Base-by-base conservation (phyloP, 1,140 invertebrate species). In the Cydia splendana region DNA sequence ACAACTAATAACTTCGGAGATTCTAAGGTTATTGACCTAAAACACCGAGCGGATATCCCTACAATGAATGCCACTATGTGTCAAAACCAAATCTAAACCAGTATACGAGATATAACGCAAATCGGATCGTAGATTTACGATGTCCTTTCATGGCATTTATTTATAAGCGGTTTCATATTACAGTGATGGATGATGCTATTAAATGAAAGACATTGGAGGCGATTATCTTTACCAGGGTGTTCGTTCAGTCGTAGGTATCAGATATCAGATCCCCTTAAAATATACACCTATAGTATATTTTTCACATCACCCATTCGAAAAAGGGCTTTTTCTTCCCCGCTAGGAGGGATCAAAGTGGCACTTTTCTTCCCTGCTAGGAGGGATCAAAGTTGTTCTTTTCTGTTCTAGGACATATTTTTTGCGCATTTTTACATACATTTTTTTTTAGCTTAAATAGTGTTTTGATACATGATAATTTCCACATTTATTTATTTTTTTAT, bases 131-230 rank as follows among this genome's bases (percentile, higher is more conserved):
- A 24, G 78, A 79, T 80, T 77, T 81, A 81, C 76, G 73, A 62
- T 78, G 76, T 81, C 76, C 73, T 78, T 75, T 79, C 71, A 74
- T 57, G 20, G 75, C 79, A 80, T 80, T 82, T 80, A 80, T 80
- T 80, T 82, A 82, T 76, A 80, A 77, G 79, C 75, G 79, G 79
- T 79, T 76, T 79, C 79, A 78, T 78, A 80, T 82, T 80, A 80
- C 81, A 53, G 65, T 79, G 81, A 80, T 80, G 76, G 81, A 82
- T 82, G 77, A 71, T 62, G 65, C 73, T 62, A 78, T 80, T 82
- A 71, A 82, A 82, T 80, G 79, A 79, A 82, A 67, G 75, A 65
- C 48, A 71, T 71, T 42, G 34, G 67, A n/a, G n/a, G 67, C 15
- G 67, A 71, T 71, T 71, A 71, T 71, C 65, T 69, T 53, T 69